Evolutionary conservation across 1,140 invertebrate species (phyloP).

Genomic region (Anastrepha obliqua): DNA sequence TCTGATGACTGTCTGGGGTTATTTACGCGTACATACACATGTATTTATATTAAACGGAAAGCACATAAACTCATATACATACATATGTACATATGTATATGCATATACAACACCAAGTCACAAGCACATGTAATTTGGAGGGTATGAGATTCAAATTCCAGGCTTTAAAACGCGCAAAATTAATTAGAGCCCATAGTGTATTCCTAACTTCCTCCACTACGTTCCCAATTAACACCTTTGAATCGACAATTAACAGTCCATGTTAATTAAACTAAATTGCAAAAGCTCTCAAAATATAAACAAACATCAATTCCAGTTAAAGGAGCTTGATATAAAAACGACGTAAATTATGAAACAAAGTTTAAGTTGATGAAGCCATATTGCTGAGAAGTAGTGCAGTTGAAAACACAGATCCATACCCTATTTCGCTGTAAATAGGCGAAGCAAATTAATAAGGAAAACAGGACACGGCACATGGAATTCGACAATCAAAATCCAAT

Average conservation of each 20-base stretch:
- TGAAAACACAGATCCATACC: not conserved
- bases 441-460: not conserved
- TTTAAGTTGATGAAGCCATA: not conserved
- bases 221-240: constrained; percentile 10
- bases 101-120: not conserved
- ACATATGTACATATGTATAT: not conserved
- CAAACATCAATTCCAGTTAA: constrained; percentile 43
- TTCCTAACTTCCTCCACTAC: constrained; percentile 1
- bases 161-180: not conserved
- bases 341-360: constrained; percentile 26
- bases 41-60: too few relatives aligned
- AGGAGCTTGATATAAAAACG: constrained; percentile 26
- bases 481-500: not conserved
- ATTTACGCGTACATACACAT: not conserved
- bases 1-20: too few relatives aligned
- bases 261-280: constrained; percentile 35
- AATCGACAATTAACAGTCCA: constrained; percentile 26
- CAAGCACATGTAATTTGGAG: not conserved
- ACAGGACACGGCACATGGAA: not conserved
- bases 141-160: not conserved
- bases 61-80: not conserved
- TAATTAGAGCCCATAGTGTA: constrained; percentile 35
- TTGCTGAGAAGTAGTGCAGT: not conserved
- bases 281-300: constrained; percentile 23
- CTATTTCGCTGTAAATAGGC: not conserved